Base-by-base conservation (phyloP, 2,888 invertebrate species). In the Odontomyia ornata region DNA sequence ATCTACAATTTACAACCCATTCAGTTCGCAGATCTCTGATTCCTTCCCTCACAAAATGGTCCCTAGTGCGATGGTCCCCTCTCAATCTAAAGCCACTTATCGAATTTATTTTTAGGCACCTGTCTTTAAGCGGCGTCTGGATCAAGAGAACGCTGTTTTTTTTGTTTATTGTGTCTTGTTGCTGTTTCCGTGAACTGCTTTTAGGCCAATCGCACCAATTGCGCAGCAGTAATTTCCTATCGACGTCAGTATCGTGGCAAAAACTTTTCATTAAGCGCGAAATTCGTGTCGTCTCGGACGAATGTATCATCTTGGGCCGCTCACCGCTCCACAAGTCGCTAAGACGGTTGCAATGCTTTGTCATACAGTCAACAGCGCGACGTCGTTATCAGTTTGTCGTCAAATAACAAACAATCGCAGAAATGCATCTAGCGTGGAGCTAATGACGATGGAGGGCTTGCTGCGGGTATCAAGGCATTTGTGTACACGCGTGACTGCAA, bases 171-270 rank as follows among this genome's bases (percentile, higher is more conserved):
- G 15, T 52, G 52, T 52, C 52, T 52, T 15, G 52, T 13, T 65
- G 65, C 15, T 27, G 27, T n/a, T 65, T 65, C 65, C 65, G 65
- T 36, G 64, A 28, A 52, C 65, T n/a, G 52, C 18, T 23, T 69
- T 47, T 25, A 52, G 56, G 57, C 56, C 57, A 56, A 9, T n/a
- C 23, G 18, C 18, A 4, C 30, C 27, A 56, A 72, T 21, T 72
- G 57, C 72, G 72, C 72, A 72, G 56, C 52, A 72, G 28, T 72
- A 56, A 30, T 47, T 69, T 47, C n/a, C 13, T 25, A 47, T 52
- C 72, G 28, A 72, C 57, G 72, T 72, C 72, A 57, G 23, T 9
- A 56, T 30, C 2, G 23, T 18, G 25, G 60, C 28, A 72, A 56
- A 72, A 23, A 18, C 13, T 36, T 21, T 28, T 11, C 36, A 36